Conservation (phyloP, 1,140 invertebrate species). For the Caerostris extrusa region DNA sequence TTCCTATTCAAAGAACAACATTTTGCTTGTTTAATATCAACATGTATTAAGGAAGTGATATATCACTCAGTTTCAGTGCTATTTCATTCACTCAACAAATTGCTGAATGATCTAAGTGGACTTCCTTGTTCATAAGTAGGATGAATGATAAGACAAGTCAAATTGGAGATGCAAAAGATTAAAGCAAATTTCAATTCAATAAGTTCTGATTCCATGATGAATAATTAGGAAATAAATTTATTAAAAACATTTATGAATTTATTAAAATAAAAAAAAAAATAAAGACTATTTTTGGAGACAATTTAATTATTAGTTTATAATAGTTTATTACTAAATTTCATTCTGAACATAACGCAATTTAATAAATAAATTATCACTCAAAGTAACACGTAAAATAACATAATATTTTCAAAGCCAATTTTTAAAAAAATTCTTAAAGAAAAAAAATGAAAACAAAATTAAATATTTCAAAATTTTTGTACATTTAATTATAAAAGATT, state of each 20-base stretch:
- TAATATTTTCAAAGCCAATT: too few relatives aligned
- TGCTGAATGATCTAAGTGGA: neutral
- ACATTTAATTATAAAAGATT: neutral
- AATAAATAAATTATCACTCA: too few relatives aligned
- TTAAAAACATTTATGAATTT: too few relatives aligned
- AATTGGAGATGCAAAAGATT: neutral
- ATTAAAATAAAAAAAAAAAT: too few relatives aligned
- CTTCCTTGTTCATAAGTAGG: neutral
- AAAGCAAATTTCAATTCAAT: neutral
- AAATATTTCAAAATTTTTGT: neutral
- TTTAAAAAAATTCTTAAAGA: neutral
- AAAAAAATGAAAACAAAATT: neutral
- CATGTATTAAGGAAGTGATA: constrained; percentile 9
- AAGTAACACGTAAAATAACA: too few relatives aligned
- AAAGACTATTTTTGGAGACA: too few relatives aligned
- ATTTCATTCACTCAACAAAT: neutral
- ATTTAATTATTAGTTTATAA: too few relatives aligned
- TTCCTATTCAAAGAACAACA: too few relatives aligned
- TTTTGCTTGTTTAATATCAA: neutral
- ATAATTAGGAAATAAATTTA: too few relatives aligned
- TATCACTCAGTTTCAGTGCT: neutral
- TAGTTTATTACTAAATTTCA: too few relatives aligned
- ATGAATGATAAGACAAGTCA: neutral
- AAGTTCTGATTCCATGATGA: too few relatives aligned
- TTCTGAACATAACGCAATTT: too few relatives aligned